phyloP scores from a whole-genome alignment of 1,140 invertebrate genomes.

The Drosophila littoralis region DNA sequence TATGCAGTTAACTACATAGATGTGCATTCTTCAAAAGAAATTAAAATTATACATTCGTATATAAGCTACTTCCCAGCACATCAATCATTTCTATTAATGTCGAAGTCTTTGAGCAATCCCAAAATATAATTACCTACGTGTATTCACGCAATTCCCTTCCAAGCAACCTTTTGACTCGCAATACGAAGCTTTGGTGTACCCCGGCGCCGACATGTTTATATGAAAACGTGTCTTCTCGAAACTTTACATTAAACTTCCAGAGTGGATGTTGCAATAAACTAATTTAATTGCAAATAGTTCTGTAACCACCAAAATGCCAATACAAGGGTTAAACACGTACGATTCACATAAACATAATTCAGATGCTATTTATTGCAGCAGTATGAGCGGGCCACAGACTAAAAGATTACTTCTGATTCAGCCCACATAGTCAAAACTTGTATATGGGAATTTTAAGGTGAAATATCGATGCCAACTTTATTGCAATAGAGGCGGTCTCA shows the following conservation, averaged over 20 bases:
- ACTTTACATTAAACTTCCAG: neutral
- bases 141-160: too few species aligned
- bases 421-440: neutral
- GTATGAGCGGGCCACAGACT: neutral
- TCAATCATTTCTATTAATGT: too few species aligned
- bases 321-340: conserved; percentile 13
- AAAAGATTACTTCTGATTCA: neutral
- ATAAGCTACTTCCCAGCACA: too few species aligned
- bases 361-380: conserved; percentile 8
- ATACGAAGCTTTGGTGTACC: too few species aligned
- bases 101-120: too few species aligned
- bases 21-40: too few species aligned
- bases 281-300: conserved; percentile 13
- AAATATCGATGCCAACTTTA: neutral
- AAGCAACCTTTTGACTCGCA: neutral
- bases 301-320: neutral
- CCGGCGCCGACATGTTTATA: neutral
- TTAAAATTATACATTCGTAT: too few species aligned
- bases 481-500: neutral
- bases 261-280: conserved; percentile 4
- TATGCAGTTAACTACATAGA: too few species aligned
- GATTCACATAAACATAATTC: conserved; percentile 16
- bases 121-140: too few species aligned
- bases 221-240: neutral
- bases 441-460: neutral